phyloP scores from a whole-genome alignment of 2,113 vertebrate species.

The Phylloscopus trochilus region DNA sequence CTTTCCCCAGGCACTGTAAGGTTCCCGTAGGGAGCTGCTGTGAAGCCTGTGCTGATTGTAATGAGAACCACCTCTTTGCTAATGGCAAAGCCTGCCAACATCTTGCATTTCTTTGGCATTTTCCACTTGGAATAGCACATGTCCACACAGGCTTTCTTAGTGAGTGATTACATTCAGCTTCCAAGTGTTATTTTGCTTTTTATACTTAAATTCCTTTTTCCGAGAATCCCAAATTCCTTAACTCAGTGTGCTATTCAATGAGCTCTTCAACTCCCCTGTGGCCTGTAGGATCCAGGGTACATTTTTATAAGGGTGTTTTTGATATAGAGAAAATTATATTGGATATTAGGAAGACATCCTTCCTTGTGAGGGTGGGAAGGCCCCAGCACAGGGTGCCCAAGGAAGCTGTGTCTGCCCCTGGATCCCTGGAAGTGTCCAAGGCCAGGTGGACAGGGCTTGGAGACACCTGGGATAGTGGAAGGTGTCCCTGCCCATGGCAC shows the following conservation, averaged over 20 bases:
- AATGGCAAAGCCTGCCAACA: not conserved
- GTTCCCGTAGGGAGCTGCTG: not conserved
- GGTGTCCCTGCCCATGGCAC: not conserved
- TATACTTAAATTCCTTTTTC: not conserved
- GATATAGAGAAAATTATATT: not conserved
- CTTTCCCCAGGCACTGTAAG: not conserved
- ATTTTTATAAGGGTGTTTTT: not conserved
- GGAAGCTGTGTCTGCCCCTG: not conserved
- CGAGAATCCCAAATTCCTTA: not conserved
- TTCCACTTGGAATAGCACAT: not conserved
- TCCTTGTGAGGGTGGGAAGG: not conserved
- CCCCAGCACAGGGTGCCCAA: not conserved
- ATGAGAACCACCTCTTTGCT: not conserved
- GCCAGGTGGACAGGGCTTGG: accelerated
- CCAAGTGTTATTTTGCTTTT: not conserved
- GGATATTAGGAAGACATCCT: not conserved
- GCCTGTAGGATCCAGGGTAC: not conserved
- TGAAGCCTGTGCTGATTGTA: not conserved
- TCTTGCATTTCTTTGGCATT: not conserved
- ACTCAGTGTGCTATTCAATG: not conserved
- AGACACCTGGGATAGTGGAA: accelerated
- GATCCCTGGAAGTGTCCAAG: not conserved
- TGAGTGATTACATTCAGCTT: not conserved
- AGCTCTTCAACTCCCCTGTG: not conserved
- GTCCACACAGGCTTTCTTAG: not conserved